These are phyloP conservation scores for Macrostomum lignano DNA, from an alignment of 1,140 invertebrate genomes.

Conservation along the genomic window DNA sequence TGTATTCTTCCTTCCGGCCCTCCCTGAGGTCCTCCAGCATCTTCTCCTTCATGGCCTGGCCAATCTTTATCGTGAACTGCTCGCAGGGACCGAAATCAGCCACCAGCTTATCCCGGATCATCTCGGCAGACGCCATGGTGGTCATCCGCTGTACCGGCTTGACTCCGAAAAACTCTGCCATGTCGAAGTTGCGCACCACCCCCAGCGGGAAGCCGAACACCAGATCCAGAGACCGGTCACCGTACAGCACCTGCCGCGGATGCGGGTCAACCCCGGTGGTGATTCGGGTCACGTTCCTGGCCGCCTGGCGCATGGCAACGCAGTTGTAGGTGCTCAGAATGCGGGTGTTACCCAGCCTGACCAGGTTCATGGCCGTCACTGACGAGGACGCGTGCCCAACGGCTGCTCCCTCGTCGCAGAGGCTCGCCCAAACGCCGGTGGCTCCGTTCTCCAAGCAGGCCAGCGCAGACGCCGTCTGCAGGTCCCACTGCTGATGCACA, in stretches of 20 bases:
- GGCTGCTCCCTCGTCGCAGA: slow-evolving; percentile 4
- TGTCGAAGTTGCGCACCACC: slow-evolving; percentile 5
- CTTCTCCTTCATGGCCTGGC: slow-evolving; percentile 1
- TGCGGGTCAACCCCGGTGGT: slow-evolving; percentile 1
- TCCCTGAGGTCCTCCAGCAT: slow-evolving; percentile 3
- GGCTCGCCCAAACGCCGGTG: slow-evolving; percentile 3
- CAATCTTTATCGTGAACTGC: background rate
- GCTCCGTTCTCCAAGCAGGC: background rate
- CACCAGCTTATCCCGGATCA: background rate
- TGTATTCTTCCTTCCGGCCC: no score
- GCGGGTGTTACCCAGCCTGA: slow-evolving; percentile 3
- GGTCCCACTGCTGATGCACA: no score
- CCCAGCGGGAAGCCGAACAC: no score
- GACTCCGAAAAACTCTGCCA: slow-evolving; percentile 3
- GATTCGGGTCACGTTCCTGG: slow-evolving; percentile 4
- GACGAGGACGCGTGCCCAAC: slow-evolving; percentile 1
- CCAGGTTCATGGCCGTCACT: slow-evolving; percentile 2
- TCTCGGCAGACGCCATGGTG: background rate
- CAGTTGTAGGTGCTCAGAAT: slow-evolving; percentile 5
- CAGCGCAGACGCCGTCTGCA: background rate
- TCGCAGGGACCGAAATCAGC: no score
- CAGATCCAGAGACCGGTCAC: no score
- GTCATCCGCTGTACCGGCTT: background rate
- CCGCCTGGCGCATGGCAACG: slow-evolving; percentile 1
- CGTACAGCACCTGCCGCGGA: background rate